Evolutionary conservation across 2,113 vertebrate species (phyloP).

Genomic region (Embiotoca jacksoni): DNA sequence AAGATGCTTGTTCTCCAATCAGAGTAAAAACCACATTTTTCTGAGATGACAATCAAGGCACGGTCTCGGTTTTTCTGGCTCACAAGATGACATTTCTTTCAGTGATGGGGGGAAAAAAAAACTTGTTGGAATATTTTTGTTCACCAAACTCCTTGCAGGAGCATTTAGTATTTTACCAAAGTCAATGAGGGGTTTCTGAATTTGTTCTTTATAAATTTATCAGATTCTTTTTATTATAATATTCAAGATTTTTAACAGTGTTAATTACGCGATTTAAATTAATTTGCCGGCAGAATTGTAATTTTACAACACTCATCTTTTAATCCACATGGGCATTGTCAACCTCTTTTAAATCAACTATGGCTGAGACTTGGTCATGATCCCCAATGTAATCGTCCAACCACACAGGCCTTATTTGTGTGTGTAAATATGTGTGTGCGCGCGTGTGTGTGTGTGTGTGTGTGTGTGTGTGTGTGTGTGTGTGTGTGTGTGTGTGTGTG

Average conservation of each 20-base stretch:
- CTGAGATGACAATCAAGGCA: not conserved
- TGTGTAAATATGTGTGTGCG: conserved; percentile 40
- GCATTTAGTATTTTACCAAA: not conserved
- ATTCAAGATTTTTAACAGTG: conserved; percentile 31
- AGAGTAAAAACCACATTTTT: not conserved
- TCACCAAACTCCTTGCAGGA: not conserved
- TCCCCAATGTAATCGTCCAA: conserved; percentile 55
- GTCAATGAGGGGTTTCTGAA: not conserved
- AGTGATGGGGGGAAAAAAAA: too few species aligned
- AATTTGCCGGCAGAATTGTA: conserved; percentile 50
- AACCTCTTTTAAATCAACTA: conserved; percentile 37
- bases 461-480: conserved; percentile 19
- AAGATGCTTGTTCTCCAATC: not conserved
- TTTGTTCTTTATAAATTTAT: conserved; percentile 3
- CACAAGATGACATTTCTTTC: not conserved
- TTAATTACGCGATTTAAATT: conserved; percentile 62
- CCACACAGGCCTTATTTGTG: conserved; percentile 22
- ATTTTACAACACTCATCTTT: conserved; percentile 45
- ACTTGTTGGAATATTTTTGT: not conserved
- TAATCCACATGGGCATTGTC: conserved; percentile 39
- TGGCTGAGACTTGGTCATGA: conserved; percentile 22
- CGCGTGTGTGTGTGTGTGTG: conserved; percentile 32
- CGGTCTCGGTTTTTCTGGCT: not conserved
- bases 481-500: conserved; percentile 42
- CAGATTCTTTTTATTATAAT: conserved; percentile 27